Conservation (phyloP, 2,888 invertebrate species). For the Laothoe populi region DNA sequence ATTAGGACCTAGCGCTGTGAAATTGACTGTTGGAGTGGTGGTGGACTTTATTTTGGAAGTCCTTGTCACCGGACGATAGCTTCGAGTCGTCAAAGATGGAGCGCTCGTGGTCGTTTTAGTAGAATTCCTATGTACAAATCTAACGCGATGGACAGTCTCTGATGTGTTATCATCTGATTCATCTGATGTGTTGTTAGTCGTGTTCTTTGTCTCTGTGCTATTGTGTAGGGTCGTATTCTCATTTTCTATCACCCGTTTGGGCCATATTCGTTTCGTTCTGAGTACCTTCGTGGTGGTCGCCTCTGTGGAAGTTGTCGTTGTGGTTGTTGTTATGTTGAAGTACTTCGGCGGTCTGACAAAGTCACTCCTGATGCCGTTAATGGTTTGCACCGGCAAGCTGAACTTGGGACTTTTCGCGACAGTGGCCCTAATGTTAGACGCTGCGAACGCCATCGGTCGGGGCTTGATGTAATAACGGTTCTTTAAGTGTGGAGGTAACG, state of each 20-base stretch:
- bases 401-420: conserved; percentile 64
- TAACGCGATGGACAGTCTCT: conserved; percentile 54
- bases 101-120: conserved; percentile 47
- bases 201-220: conserved; percentile 47
- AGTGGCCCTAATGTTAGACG: conserved; percentile 58
- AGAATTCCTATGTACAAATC: conserved; percentile 54
- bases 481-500: conserved; percentile 54
- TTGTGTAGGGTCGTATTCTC: conserved; percentile 51
- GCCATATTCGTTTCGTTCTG: conserved; percentile 80
- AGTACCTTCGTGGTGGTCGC: conserved; percentile 61
- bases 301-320: conserved; percentile 61
- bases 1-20: conserved; percentile 58
- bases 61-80: conserved; percentile 70
- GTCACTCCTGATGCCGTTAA: conserved; percentile 71
- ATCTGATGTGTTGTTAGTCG: conserved; percentile 49
- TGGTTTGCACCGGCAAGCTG: conserved; percentile 71
- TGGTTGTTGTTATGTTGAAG: conserved; percentile 49
- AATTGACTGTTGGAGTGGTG: conserved; percentile 54
- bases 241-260: conserved; percentile 60
- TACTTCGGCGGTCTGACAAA: conserved; percentile 65
- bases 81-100: conserved; percentile 55
- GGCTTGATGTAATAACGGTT: conserved; percentile 51
- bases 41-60: conserved; percentile 58
- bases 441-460: conserved; percentile 56
- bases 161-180: conserved; percentile 55